Conservation (phyloP, 2,797 vertebrate genomes). For the Sparus aurata region DNA sequence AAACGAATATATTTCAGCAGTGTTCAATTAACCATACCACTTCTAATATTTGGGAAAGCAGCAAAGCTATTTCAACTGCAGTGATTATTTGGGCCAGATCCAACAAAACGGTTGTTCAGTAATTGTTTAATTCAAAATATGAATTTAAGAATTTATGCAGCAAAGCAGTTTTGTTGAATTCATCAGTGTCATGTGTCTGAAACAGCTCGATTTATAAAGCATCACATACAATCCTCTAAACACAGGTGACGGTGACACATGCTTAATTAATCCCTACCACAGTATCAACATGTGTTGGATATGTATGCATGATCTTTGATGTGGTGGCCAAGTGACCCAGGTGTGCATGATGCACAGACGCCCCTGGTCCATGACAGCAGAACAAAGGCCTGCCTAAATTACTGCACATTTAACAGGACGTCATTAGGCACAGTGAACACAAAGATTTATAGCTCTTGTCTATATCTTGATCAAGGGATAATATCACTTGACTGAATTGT, state of each 20-base stretch:
- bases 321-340: conserved; percentile 47
- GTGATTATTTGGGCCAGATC: background rate
- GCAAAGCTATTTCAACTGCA: background rate
- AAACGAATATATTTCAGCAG: background rate
- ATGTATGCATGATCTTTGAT: conserved; percentile 58
- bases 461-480: too few relatives aligned
- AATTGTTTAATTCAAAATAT: background rate
- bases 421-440: background rate
- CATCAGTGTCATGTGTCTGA: background rate
- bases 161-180: conserved; percentile 7
- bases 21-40: background rate
- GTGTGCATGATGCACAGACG: conserved; percentile 26
- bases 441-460: too few relatives aligned
- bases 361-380: conserved; percentile 16
- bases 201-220: background rate
- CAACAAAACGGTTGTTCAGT: background rate
- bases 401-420: background rate
- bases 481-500: too few relatives aligned
- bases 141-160: background rate
- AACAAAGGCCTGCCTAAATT: conserved; percentile 12
- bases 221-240: conserved; percentile 10
- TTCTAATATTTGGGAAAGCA: background rate
- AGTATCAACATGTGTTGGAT: conserved; percentile 29
- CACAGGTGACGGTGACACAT: conserved; percentile 8
- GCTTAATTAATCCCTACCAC: conserved; percentile 28